These are phyloP conservation scores for Heliothis peltigera DNA, from an alignment of 2,888 invertebrate species.

Conservation along the genomic window DNA sequence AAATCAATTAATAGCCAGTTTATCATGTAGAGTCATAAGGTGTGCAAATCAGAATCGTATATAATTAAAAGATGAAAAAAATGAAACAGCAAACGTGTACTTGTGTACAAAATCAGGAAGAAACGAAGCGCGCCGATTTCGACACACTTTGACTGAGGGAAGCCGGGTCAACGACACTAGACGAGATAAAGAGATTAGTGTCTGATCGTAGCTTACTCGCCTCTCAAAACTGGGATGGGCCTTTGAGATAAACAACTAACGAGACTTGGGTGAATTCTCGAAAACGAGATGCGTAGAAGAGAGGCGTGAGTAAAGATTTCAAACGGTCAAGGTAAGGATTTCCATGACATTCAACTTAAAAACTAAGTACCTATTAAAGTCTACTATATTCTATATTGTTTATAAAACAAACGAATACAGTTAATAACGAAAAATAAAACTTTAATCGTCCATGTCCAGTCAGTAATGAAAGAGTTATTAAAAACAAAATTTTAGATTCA, in stretches of 20 bases:
- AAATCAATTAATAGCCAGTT: too few species aligned
- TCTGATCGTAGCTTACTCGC: conserved; percentile 46
- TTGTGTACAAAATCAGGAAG: conserved; percentile 18
- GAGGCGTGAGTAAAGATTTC: not conserved
- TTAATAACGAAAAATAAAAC: too few species aligned
- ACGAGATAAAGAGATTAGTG: conserved; percentile 60
- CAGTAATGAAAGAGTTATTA: not conserved
- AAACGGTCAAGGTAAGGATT: not conserved
- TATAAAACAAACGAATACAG: too few species aligned
- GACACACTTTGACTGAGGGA: conserved; percentile 19
- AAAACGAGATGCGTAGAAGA: not conserved
- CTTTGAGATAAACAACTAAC: conserved; percentile 47
- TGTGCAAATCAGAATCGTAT: too few species aligned
- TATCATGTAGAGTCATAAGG: too few species aligned
- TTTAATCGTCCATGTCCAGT: too few species aligned
- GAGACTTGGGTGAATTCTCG: conserved; percentile 21
- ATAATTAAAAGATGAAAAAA: too few species aligned
- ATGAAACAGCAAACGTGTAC: not conserved
- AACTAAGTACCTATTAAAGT: too few species aligned
- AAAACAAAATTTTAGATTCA: conserved; percentile 6
- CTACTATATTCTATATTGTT: too few species aligned
- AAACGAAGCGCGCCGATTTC: conserved; percentile 23
- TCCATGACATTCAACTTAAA: too few species aligned
- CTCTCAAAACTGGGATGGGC: conserved; percentile 25
- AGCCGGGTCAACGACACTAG: conserved; percentile 46